A percentile compares a stretch with the other conserved stretches of the same genome.
phyloP scores from a whole-genome alignment of 2,888 invertebrate genomes.

The Phytoseiulus persimilis region DNA sequence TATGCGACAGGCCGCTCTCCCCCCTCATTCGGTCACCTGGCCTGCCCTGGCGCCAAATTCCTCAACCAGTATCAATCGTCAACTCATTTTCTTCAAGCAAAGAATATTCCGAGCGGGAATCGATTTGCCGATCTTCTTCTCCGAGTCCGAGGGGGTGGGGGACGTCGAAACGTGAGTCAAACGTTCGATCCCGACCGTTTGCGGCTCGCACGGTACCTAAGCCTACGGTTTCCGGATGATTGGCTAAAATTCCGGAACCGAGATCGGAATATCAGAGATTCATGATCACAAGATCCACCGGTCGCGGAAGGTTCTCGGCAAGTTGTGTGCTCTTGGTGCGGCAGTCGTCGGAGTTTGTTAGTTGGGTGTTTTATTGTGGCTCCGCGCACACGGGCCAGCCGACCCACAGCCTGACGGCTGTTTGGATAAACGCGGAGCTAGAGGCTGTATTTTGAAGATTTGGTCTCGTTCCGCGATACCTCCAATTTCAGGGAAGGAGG shows the following conservation, averaged over 20 bases:
- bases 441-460: not conserved
- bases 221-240: no score
- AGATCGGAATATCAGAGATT: no score
- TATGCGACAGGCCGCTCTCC: not conserved
- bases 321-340: not conserved
- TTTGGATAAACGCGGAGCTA: not conserved
- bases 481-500: not conserved
- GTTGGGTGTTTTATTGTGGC: not conserved
- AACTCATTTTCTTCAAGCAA: no score
- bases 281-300: no score
- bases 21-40: not conserved
- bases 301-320: no score
- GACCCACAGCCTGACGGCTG: not conserved
- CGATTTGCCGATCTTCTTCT: no score
- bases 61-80: not conserved
- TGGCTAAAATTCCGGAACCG: no score
- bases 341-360: not conserved
- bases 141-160: no score
- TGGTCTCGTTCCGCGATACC: not conserved
- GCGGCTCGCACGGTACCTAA: no score
- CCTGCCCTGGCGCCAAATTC: not conserved
- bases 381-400: not conserved
- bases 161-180: no score
- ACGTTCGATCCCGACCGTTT: no score
- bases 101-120: no score